Evolutionary conservation across 35 echinoderm and acorn worm genomes (phyloP).

Genomic region (Acanthaster planci): DNA sequence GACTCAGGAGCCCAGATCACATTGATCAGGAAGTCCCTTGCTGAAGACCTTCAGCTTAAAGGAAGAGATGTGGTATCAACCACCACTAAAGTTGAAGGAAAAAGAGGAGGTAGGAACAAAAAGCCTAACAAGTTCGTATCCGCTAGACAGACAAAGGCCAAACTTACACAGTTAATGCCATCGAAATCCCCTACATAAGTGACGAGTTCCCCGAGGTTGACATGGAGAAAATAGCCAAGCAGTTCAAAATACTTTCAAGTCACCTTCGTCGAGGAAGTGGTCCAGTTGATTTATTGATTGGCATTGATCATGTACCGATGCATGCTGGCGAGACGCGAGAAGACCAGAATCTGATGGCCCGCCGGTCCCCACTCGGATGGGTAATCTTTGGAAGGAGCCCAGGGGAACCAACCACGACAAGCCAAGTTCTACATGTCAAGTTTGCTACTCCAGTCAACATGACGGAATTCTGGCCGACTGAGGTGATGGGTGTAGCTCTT

Average conservation of each 20-base stretch:
- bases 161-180: no score
- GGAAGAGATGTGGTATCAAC: constrained; percentile 48
- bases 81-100: constrained; percentile 55
- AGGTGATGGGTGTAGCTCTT: constrained; percentile 36
- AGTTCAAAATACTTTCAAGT: no score
- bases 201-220: no score
- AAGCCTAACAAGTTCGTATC: no score
- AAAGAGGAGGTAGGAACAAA: no score
- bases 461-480: constrained; percentile 45
- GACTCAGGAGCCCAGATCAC: constrained; percentile 58
- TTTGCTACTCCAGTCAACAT: constrained; percentile 19
- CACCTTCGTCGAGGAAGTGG: background rate
- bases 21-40: constrained; percentile 55
- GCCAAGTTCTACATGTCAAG: constrained; percentile 39
- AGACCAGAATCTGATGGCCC: background rate
- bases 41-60: constrained; percentile 43
- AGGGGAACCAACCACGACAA: background rate
- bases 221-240: no score
- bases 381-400: background rate
- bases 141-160: no score
- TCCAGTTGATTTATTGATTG: background rate
- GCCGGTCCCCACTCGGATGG: background rate
- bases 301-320: background rate
- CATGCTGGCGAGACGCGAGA: background rate
- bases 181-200: no score